Percentiles rank a stretch among this genome's conserved stretches.
These are phyloP conservation scores for Drosophila basisetae DNA, from an alignment of 2,888 invertebrate genomes.

Conservation along the genomic window DNA sequence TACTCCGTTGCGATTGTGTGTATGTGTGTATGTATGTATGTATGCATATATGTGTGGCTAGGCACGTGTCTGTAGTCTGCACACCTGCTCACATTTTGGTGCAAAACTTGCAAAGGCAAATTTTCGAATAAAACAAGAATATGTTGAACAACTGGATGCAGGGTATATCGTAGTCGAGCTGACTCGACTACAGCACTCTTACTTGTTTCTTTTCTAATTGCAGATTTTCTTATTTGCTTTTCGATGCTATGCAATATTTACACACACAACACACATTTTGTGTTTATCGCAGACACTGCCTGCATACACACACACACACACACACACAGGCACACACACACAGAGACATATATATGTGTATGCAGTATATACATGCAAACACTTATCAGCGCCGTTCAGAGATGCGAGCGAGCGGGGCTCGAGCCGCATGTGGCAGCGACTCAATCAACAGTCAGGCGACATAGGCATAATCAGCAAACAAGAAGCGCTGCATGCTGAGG, in stretches of 20 bases:
- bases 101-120: too few relatives aligned
- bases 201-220: constrained; percentile 24
- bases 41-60: too few relatives aligned
- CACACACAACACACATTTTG: constrained; percentile 16
- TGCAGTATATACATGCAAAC: constrained; percentile 48
- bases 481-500: constrained; percentile 12
- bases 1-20: too few relatives aligned
- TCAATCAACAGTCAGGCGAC: constrained; percentile 41
- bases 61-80: too few relatives aligned
- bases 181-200: too few relatives aligned
- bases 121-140: too few relatives aligned
- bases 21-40: too few relatives aligned
- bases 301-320: background rate
- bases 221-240: constrained; percentile 38
- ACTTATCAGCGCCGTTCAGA: constrained; percentile 54
- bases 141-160: too few relatives aligned
- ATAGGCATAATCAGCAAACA: constrained; percentile 30
- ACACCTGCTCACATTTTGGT: too few relatives aligned
- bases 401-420: constrained; percentile 6
- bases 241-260: constrained; percentile 28
- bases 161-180: too few relatives aligned
- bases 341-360: background rate
- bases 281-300: constrained; percentile 31
- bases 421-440: constrained; percentile 4
- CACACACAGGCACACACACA: background rate